phyloP scores from a whole-genome alignment of 1,140 invertebrate species.

The Meloidogyne chitwoodi region DNA sequence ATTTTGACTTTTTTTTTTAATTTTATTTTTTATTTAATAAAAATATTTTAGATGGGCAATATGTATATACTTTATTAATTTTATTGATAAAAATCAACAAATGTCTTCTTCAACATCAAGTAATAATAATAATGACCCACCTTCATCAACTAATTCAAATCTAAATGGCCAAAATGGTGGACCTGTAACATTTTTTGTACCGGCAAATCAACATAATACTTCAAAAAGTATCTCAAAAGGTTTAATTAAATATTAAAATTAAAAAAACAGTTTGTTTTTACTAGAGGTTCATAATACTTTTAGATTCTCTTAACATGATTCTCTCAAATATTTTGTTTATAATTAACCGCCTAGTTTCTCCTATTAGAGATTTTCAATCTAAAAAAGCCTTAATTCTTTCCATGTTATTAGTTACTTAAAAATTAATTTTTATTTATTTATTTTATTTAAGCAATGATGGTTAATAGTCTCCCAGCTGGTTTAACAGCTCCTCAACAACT shows the following conservation, averaged over 20 bases:
- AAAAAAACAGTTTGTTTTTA: no score
- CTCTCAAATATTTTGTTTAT: no score
- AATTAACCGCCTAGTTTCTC: no score
- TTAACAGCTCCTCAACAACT: slow-evolving; percentile 26
- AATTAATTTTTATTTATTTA: no score
- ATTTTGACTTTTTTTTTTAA: background rate
- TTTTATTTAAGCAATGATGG: slow-evolving; percentile 29
- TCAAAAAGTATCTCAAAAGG: background rate
- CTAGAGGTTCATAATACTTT: no score
- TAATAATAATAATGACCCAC: background rate
- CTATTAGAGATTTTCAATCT: no score
- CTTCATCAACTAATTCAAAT: background rate
- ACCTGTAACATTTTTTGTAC: background rate
- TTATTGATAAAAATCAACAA: background rate
- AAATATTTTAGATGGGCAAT: no score
- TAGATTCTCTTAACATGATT: no score
- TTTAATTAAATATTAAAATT: background rate
- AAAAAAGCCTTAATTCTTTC: no score
- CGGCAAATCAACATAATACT: background rate
- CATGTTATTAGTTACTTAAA: no score
- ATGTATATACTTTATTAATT: background rate
- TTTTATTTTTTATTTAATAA: background rate
- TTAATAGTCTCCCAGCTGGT: slow-evolving; percentile 26
- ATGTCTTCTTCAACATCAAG: background rate
- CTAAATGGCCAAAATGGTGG: background rate